Percentiles rank a stretch among this genome's conserved stretches.
These are phyloP conservation scores for Oegoconia quadripuncta DNA, from an alignment of 2,888 invertebrate genomes.

Conservation along the genomic window DNA sequence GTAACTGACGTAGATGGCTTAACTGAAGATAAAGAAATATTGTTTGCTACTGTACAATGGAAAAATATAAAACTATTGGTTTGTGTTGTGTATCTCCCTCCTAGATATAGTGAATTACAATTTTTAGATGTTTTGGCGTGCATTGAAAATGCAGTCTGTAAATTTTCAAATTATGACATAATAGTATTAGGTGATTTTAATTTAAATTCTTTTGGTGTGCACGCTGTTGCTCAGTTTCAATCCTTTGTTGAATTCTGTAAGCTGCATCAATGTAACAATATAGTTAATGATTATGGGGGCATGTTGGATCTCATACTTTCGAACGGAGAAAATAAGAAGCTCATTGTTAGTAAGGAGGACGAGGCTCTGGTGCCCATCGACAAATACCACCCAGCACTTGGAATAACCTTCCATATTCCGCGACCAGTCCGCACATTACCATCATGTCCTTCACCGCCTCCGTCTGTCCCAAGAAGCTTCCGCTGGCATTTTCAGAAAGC, in stretches of 20 bases:
- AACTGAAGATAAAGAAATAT: constrained; percentile 1
- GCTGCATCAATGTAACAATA: neutral
- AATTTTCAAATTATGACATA: neutral
- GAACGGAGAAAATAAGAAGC: neutral
- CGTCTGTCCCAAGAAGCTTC: too few relatives aligned
- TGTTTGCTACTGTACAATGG: neutral
- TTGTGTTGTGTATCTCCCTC: constrained; percentile 6
- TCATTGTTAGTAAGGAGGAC: neutral
- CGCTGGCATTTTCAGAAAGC: too few relatives aligned
- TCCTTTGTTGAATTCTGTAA: neutral
- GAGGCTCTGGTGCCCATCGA: constrained; percentile 1
- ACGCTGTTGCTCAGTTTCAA: neutral
- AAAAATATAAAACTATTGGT: constrained; percentile 3
- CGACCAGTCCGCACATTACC: too few relatives aligned
- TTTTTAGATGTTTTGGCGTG: constrained; percentile 2
- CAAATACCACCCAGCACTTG: too few relatives aligned
- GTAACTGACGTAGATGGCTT: constrained; percentile 2
- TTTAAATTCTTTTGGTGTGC: neutral
- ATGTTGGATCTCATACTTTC: constrained; percentile 5
- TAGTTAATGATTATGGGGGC: neutral
- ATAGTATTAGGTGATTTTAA: constrained; percentile 2
- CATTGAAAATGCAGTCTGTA: constrained; percentile 4
- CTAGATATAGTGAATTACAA: constrained; percentile 4
- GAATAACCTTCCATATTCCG: too few relatives aligned
- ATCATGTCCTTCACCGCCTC: too few relatives aligned